These are phyloP conservation scores for Tetraneura akinire DNA, from an alignment of 1,140 invertebrate genomes.

Conservation along the genomic window DNA sequence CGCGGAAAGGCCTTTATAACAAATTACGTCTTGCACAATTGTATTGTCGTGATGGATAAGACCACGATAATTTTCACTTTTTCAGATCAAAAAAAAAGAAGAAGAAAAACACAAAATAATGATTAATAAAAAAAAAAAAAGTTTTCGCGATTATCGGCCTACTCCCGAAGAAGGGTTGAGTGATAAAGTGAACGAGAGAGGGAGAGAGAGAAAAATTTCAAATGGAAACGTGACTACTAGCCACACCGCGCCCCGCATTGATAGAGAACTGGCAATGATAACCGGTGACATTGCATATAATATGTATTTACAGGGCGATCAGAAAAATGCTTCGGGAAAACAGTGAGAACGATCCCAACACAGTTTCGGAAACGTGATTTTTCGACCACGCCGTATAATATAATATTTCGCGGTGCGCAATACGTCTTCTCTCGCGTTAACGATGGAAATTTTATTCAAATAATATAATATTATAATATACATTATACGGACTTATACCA, in stretches of 20 bases:
- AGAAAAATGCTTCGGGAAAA: too few relatives aligned
- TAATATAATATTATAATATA: not conserved
- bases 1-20: too few relatives aligned
- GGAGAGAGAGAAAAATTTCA: conserved; percentile 28
- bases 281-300: not conserved
- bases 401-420: not conserved
- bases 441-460: conserved; percentile 23
- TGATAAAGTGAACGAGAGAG: not conserved
- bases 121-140: not conserved
- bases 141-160: not conserved
- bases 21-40: too few relatives aligned
- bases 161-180: too few relatives aligned
- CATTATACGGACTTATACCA: not conserved
- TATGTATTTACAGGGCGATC: too few relatives aligned
- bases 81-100: not conserved
- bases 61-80: not conserved
- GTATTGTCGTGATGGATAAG: conserved; percentile 10
- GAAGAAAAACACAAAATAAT: conserved; percentile 3
- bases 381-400: not conserved
- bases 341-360: too few relatives aligned
- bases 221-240: conserved; percentile 39
- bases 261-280: conserved; percentile 13
- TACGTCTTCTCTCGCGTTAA: conserved; percentile 7
- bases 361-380: too few relatives aligned
- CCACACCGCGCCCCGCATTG: too few relatives aligned